Base-by-base conservation (phyloP, 1,140 invertebrate species). In the Papilio helenus region DNA sequence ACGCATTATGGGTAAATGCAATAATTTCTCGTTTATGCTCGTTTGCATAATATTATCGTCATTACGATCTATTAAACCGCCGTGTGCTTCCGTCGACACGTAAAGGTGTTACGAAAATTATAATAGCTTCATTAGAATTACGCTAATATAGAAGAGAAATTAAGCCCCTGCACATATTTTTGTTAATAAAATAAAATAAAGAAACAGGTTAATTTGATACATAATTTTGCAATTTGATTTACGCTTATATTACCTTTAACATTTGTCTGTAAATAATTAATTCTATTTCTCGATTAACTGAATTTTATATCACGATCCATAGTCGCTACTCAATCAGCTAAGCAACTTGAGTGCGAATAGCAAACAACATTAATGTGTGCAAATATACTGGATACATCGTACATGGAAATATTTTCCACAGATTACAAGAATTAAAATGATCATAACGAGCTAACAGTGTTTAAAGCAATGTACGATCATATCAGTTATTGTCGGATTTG, bases 41-140 rank as follows among this genome's bases (percentile, higher is more conserved):
- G 26, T 68, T 68, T 68, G 61, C 61, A 68, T 68, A 29, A 65
- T 65, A 34, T 12, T 26, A 61, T 26, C 2, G 5, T 34, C 61
- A 68, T 68, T 29, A 29, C 12, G 58, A 68, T 68, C 12, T 29
- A 68, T 68, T 68, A 68, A 34, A 5, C 61, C 29, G 4, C 61
- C 61, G 61, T 68, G 61, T 68, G 61, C 29, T 68, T 68, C 61
- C 10, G 14, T 12, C 61, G 26, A 68, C 61, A 10, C 26, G 61
- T 16, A 14, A 68, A 34, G 26, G 61, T 68, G 61, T 68, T 68
- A 68, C 26, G 26, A 68, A 68, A 68, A 29, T 68, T 29, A 29
- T 18, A 29, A 68, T 29, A 29, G 26, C 61, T 29, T 68, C 14
- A 68, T 68, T 68, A 68, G 61, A 14, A 68, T 68, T 68, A 68